A percentile compares a stretch with the other conserved stretches of the same genome.
Evolutionary conservation across 2,888 invertebrate genomes (phyloP).

Genomic region (Leptarthrus brevirostris): DNA sequence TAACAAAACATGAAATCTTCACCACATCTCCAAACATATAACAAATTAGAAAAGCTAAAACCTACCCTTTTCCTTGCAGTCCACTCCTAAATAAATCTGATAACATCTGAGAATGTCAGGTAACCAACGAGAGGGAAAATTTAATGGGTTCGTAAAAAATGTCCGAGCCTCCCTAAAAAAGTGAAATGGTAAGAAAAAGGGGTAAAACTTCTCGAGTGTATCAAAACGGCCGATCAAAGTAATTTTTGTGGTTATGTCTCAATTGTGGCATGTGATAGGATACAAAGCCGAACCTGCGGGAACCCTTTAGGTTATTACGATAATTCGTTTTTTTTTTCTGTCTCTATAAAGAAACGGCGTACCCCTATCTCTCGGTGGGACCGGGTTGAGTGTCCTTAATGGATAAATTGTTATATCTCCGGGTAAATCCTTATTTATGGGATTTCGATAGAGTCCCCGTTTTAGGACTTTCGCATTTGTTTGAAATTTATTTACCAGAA

Average conservation of each 20-base stretch:
- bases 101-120: slow-evolving; percentile 16
- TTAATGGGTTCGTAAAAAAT: slow-evolving; percentile 21
- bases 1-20: not conserved
- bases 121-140: slow-evolving; percentile 9
- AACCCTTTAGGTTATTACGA: not conserved
- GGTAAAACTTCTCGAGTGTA: slow-evolving; percentile 3
- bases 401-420: slow-evolving; percentile 28
- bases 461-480: slow-evolving; percentile 24
- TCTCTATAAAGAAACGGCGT: slow-evolving; percentile 4
- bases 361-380: slow-evolving; percentile 7
- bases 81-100: slow-evolving; percentile 4
- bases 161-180: not conserved
- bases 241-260: slow-evolving; percentile 31
- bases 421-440: slow-evolving; percentile 43
- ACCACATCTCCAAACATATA: not conserved
- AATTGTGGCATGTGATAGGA: not conserved
- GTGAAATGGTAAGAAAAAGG: slow-evolving; percentile 24
- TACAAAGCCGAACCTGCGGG: not conserved
- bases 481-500: slow-evolving; percentile 48
- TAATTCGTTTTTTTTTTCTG: not conserved
- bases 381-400: slow-evolving; percentile 1
- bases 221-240: slow-evolving; percentile 21
- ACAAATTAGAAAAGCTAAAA: not conserved
- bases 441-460: slow-evolving; percentile 26
- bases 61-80: not conserved